Base-by-base conservation (phyloP, 2,888 invertebrate genomes). In the Monoplex corrugatus region DNA sequence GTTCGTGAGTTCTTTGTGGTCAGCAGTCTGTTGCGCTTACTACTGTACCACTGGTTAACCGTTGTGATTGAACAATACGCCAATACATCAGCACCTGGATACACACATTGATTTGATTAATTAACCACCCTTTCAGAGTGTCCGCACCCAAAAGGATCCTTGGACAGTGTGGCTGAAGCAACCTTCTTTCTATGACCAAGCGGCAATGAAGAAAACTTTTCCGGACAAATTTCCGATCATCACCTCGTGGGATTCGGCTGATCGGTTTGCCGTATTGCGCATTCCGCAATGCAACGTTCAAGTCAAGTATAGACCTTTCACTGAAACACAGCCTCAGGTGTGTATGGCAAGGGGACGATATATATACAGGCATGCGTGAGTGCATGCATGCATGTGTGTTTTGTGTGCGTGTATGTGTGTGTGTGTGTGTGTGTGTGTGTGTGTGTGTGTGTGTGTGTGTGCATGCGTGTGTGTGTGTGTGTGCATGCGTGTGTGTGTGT, bases 261-360 rank as follows among this genome's bases (percentile, higher is more conserved):
- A 80, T 43, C 78, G 78, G 40, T 43, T 43, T 32, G 78, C 78
- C 23, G 43, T 80, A 3, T 13, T 80, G 43, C 19, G 28, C 3
- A 80, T 80, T 23, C 78, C 78, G 5, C 40, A 13, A 28, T 80
- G 78, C 23, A 3, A 23, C 19, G 78, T 80, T 23, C 28, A 28
- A 8, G 43, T 80, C 78, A 80, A 80, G 40, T 80, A 80, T 28
- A n/a, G 78, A 5, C 78, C 78, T 23, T 80, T 43, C 43, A 43
- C 40, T 1, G 0, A 1, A 5, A 5, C 13, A 28, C 78, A 80
- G 5, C 78, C 78, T 23, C 78, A 80, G 78, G 78, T 80, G 13
- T 13, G 68, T 23, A 63, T 63, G 16, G n/a, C n/a, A n/a, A n/a
- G n/a, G n/a, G n/a, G n/a, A n/a, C n/a, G n/a, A n/a, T n/a, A n/a